Conservation (phyloP, 2,888 invertebrate genomes). For the Rugalucina vietnamica region DNA sequence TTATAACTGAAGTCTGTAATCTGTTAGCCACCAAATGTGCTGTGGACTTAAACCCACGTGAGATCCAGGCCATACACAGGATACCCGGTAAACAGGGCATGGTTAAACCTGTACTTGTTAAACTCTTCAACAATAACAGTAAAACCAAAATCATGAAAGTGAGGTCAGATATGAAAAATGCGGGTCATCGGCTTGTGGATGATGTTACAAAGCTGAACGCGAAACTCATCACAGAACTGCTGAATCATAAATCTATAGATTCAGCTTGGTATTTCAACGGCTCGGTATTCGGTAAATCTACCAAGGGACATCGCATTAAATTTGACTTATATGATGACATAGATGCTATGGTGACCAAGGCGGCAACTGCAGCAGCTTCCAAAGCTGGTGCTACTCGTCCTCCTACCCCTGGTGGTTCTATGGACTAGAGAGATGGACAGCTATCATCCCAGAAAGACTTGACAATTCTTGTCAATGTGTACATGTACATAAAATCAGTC, state of each 20-base stretch:
- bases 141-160: slow-evolving; percentile 7
- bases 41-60: not conserved
- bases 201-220: slow-evolving; percentile 9
- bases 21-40: not conserved
- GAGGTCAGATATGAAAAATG: not conserved
- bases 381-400: too few relatives aligned
- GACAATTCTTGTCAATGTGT: too few relatives aligned
- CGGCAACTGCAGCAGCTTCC: not conserved
- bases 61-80: slow-evolving; percentile 14
- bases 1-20: not conserved
- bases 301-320: not conserved
- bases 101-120: slow-evolving; percentile 6
- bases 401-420: too few relatives aligned
- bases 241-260: not conserved
- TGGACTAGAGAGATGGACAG: too few relatives aligned
- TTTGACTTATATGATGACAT: slow-evolving; percentile 17
- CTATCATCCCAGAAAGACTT: too few relatives aligned
- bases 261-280: slow-evolving; percentile 24
- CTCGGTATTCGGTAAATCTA: not conserved
- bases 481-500: not conserved
- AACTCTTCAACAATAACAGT: slow-evolving; percentile 5
- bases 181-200: not conserved
- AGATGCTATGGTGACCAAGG: not conserved
- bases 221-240: slow-evolving; percentile 6
- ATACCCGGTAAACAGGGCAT: not conserved